Evolutionary conservation across 2,888 invertebrate species (phyloP).

Genomic region (Branchinecta sandiegonensis): DNA sequence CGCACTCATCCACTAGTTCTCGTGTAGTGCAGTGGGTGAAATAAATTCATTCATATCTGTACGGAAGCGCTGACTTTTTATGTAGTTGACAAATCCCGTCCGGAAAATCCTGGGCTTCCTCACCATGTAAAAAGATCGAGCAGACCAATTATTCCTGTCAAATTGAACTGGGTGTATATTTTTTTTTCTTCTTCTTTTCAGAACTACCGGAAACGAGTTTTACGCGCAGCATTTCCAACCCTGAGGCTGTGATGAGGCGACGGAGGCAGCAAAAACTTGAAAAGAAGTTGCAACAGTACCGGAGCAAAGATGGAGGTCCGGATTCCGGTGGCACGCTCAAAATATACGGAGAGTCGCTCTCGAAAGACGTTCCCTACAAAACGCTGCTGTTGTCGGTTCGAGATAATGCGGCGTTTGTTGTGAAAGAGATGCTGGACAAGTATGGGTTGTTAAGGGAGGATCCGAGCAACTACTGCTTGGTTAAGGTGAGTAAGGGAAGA

Average conservation of each 20-base stretch:
- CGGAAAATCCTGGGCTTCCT: too few species aligned
- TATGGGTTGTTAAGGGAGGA: conserved; percentile 85
- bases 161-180: background rate
- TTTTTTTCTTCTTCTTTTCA: conserved; percentile 34
- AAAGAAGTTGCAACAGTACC: conserved; percentile 85
- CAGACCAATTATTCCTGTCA: too few species aligned
- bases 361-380: conserved; percentile 95
- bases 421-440: conserved; percentile 90
- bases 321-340: conserved; percentile 81
- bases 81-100: too few species aligned
- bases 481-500: conserved; percentile 53
- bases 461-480: conserved; percentile 78
- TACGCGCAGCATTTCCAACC: conserved; percentile 97
- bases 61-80: background rate
- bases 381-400: conserved; percentile 82
- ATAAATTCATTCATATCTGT: too few species aligned
- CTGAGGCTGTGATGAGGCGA: conserved; percentile 97
- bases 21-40: too few species aligned
- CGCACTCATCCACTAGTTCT: too few species aligned
- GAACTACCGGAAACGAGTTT: conserved; percentile 96
- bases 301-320: conserved; percentile 85
- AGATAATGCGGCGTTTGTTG: conserved; percentile 81
- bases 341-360: conserved; percentile 91
- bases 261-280: conserved; percentile 92
- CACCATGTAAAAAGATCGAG: too few species aligned